phyloP scores from a whole-genome alignment of 2,113 vertebrate species.

The Tiliqua scincoides region DNA sequence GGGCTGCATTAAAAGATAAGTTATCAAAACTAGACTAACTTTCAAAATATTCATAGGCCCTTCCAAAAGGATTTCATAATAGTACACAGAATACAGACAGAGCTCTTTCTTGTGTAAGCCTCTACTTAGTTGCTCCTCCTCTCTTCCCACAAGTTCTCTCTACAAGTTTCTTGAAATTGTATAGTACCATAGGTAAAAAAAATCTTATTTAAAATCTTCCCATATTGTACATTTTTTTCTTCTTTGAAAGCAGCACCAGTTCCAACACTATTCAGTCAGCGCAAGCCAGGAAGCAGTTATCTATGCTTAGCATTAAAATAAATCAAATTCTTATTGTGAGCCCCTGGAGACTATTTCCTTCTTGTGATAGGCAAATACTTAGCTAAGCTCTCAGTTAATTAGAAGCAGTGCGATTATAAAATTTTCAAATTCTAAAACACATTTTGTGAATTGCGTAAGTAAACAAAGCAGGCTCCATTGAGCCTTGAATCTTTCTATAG shows the following conservation, averaged over 20 bases:
- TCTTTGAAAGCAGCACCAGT: slow-evolving; percentile 2
- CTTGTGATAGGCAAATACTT: slow-evolving; percentile 27
- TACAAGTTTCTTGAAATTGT: not conserved
- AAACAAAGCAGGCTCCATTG: not conserved
- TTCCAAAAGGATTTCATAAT: not conserved
- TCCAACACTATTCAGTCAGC: not conserved
- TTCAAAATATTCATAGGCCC: not conserved
- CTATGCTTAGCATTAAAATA: not conserved
- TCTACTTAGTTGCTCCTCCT: not conserved
- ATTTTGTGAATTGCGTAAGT: slow-evolving; percentile 15
- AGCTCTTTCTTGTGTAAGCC: not conserved
- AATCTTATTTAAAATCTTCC: slow-evolving; percentile 25
- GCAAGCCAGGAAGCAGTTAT: not conserved
- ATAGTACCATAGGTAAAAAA: not conserved
- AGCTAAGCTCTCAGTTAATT: slow-evolving; percentile 19
- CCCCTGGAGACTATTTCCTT: slow-evolving; percentile 31
- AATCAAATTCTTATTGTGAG: not conserved
- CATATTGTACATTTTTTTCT: not conserved
- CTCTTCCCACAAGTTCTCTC: not conserved
- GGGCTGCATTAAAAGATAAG: not conserved
- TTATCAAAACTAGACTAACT: slow-evolving; percentile 11
- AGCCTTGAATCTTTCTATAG: slow-evolving; percentile 26
- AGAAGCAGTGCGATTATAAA: slow-evolving; percentile 20
- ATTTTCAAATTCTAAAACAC: not conserved
- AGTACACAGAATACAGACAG: not conserved